Evolutionary conservation across 1,140 invertebrate species (phyloP).

Genomic region (Melitaea cinxia): DNA sequence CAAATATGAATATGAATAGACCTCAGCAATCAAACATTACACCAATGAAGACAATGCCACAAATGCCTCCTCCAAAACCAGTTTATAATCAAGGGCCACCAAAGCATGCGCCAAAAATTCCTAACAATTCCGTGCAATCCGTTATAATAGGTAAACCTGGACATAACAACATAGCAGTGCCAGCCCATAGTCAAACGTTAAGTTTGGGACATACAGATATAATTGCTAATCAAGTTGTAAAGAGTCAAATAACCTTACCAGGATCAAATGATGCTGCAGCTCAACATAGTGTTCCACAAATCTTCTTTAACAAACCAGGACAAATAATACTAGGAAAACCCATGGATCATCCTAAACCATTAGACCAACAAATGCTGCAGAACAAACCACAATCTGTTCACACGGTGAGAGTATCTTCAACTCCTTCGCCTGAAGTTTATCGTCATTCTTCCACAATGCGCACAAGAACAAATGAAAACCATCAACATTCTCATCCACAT

Average conservation of each 20-base stretch:
- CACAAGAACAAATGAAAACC: constrained; percentile 36
- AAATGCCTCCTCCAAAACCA: constrained; percentile 52
- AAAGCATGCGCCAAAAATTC: constrained; percentile 42
- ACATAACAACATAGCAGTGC: constrained; percentile 41
- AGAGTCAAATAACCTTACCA: constrained; percentile 75
- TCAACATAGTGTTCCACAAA: constrained; percentile 59
- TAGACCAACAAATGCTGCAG: constrained; percentile 75
- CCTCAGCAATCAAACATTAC: constrained; percentile 55
- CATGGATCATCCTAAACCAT: constrained; percentile 74
- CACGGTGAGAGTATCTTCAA: constrained; percentile 43
- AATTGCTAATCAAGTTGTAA: constrained; percentile 77
- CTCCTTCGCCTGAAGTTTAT: constrained; percentile 38
- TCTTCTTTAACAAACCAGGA: constrained; percentile 63
- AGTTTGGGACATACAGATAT: constrained; percentile 75
- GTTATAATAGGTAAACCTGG: constrained; percentile 65
- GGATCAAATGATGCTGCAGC: constrained; percentile 51
- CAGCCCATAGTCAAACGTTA: constrained; percentile 65
- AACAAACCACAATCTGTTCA: constrained; percentile 53
- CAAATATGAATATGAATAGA: constrained; percentile 58
- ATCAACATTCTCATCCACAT: constrained; percentile 36
- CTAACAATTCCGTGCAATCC: constrained; percentile 42
- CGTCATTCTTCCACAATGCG: constrained; percentile 42
- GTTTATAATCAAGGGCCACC: constrained; percentile 46
- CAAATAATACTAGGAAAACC: constrained; percentile 80
- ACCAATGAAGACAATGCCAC: constrained; percentile 66